These are phyloP conservation scores for Mesoligia furuncula DNA, from an alignment of 2,888 invertebrate genomes.

Conservation along the genomic window DNA sequence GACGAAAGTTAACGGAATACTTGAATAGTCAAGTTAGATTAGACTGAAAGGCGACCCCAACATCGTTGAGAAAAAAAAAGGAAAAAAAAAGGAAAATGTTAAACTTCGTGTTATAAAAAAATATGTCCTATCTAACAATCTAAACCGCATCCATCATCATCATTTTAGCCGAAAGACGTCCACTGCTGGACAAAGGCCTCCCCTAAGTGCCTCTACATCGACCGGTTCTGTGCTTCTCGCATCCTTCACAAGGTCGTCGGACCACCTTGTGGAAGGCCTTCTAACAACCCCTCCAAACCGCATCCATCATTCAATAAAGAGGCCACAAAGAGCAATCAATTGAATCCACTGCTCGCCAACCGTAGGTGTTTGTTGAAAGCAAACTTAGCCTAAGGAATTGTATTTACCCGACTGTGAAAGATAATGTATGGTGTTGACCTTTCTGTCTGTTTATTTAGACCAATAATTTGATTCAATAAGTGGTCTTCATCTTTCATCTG, in stretches of 20 bases:
- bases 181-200: too few relatives aligned
- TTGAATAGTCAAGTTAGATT: too few relatives aligned
- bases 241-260: too few relatives aligned
- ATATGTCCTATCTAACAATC: too few relatives aligned
- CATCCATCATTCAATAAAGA: not conserved
- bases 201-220: too few relatives aligned
- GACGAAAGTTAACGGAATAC: too few relatives aligned
- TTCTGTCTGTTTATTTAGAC: not conserved
- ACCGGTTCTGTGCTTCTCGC: too few relatives aligned
- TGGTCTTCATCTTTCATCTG: too few relatives aligned
- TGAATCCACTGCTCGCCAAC: not conserved
- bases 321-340: conserved; percentile 26
- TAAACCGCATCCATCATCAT: not conserved
- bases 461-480: not conserved
- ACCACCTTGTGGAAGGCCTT: too few relatives aligned
- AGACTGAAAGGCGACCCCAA: too few relatives aligned
- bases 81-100: not conserved
- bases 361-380: conserved; percentile 9
- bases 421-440: conserved; percentile 5
- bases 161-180: too few relatives aligned
- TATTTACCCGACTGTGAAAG: conserved; percentile 12
- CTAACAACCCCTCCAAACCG: not conserved
- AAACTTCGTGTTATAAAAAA: too few relatives aligned
- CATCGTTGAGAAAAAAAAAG: not conserved
- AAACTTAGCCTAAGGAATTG: conserved; percentile 28